These are phyloP conservation scores for Tipula confusa DNA, from an alignment of 2,888 invertebrate genomes.

Conservation along the genomic window DNA sequence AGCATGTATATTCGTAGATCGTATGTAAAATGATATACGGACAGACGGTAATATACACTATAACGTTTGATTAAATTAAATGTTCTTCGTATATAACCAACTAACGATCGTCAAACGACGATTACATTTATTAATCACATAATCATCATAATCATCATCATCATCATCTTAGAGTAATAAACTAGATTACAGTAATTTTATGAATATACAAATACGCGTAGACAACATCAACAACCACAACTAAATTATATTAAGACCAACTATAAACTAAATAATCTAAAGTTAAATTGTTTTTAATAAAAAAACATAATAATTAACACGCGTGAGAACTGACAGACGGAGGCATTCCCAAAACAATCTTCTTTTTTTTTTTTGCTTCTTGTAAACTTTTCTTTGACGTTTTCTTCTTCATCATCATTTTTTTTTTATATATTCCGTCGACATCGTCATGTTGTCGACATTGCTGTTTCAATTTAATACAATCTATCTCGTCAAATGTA, in stretches of 20 bases:
- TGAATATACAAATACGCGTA: too few species aligned
- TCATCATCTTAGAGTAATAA: neutral
- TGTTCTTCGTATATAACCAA: neutral
- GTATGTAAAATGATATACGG: neutral
- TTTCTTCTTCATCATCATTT: neutral
- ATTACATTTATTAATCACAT: neutral
- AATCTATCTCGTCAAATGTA: neutral
- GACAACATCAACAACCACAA: too few species aligned
- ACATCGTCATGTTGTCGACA: neutral
- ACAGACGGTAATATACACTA: neutral
- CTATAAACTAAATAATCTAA: neutral
- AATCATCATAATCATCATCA: neutral
- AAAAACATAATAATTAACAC: constrained; percentile 34
- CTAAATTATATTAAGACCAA: constrained; percentile 27
- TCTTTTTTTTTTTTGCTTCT: constrained; percentile 21
- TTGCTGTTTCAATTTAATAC: neutral
- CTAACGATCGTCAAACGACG: neutral
- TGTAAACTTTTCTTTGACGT: neutral
- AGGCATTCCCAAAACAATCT: constrained; percentile 35
- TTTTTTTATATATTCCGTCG: neutral
- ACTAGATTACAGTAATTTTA: constrained; percentile 26
- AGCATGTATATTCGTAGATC: neutral
- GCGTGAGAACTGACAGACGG: constrained; percentile 35
- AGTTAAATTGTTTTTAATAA: constrained; percentile 26
- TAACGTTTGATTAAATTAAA: neutral